phyloP scores from a whole-genome alignment of 1,140 invertebrate species.

The Babylonia areolata region DNA sequence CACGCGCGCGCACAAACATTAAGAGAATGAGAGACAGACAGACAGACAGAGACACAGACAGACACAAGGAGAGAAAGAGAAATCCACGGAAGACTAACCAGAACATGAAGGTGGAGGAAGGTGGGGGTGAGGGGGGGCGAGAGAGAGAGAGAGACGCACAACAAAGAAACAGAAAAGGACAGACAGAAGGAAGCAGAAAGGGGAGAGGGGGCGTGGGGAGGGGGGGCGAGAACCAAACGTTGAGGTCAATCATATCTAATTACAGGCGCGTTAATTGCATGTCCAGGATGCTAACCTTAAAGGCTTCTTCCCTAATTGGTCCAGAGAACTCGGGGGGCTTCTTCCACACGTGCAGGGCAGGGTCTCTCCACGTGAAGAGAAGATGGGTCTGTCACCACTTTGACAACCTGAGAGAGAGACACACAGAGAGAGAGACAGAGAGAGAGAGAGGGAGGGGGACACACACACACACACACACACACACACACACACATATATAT shows the following conservation, averaged over 20 bases:
- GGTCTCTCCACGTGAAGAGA: not conserved
- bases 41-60: not conserved
- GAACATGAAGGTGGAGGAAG: too few species aligned
- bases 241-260: constrained; percentile 36
- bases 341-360: not conserved
- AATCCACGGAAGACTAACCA: too few species aligned
- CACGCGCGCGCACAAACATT: too few species aligned
- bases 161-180: not conserved
- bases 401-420: not conserved
- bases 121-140: too few species aligned
- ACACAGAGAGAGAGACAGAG: too few species aligned
- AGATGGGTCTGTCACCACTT: constrained; percentile 22
- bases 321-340: not conserved
- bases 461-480: too few species aligned
- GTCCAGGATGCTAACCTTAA: not conserved
- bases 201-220: not conserved
- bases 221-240: not conserved
- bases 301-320: constrained; percentile 27
- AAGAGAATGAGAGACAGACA: not conserved
- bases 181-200: too few species aligned
- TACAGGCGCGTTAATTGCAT: constrained; percentile 31
- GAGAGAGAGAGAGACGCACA: not conserved
- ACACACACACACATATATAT: too few species aligned
- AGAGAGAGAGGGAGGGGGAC: too few species aligned
- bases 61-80: too few species aligned